Percentiles rank a stretch among this genome's conserved stretches.
These are phyloP conservation scores for Brachionus angularis DNA, from an alignment of 1,140 invertebrate genomes.

Conservation along the genomic window DNA sequence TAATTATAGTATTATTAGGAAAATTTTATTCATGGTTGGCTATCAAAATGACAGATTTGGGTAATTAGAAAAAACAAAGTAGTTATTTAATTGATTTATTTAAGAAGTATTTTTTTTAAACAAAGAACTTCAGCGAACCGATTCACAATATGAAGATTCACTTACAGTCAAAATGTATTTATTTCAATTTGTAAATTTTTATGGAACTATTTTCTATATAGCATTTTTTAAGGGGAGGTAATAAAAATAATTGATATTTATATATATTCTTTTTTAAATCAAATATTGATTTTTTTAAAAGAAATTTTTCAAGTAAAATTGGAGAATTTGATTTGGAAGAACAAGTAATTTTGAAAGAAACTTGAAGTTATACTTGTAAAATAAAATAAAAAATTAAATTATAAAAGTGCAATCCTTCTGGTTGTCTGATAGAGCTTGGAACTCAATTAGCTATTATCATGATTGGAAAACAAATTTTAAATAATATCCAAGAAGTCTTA, in stretches of 20 bases:
- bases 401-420: slow-evolving; percentile 70
- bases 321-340: neutral
- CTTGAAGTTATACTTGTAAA: neutral
- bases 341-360: neutral
- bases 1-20: slow-evolving; percentile 7
- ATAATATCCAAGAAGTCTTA: slow-evolving; percentile 68
- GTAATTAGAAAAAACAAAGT: no score
- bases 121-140: slow-evolving; percentile 77
- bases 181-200: slow-evolving; percentile 95
- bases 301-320: neutral
- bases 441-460: slow-evolving; percentile 78
- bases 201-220: slow-evolving; percentile 90
- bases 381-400: neutral
- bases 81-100: neutral
- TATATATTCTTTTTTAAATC: no score
- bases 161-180: slow-evolving; percentile 95
- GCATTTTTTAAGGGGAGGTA: slow-evolving; percentile 78
- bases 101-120: no score
- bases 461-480: slow-evolving; percentile 77
- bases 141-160: slow-evolving; percentile 88
- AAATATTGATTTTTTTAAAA: neutral
- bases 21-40: slow-evolving; percentile 2
- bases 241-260: no score
- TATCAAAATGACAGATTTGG: slow-evolving; percentile 44
- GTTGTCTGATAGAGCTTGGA: slow-evolving; percentile 75